Conservation (phyloP, 92 coral and sea anemone genomes). For the Porites divaricata region DNA sequence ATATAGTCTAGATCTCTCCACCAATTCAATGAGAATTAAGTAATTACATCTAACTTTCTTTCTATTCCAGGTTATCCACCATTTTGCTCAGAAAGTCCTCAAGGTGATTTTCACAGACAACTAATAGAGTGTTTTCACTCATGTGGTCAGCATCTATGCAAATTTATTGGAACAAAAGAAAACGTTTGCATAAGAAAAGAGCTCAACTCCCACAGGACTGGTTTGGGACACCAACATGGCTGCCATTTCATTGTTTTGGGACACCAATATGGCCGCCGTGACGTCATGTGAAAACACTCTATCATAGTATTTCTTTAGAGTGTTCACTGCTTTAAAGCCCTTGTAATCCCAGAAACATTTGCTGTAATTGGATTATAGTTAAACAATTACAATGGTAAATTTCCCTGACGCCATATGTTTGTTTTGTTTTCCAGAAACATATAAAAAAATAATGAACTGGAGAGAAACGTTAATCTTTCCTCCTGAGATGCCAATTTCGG, state of each 20-base stretch:
- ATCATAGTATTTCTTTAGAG: too few relatives aligned
- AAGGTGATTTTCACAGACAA: conserved; percentile 58
- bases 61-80: conserved; percentile 89
- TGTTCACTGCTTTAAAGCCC: too few relatives aligned
- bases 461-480: conserved; percentile 94
- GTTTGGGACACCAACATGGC: too few relatives aligned
- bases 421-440: conserved; percentile 75
- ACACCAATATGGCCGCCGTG: too few relatives aligned
- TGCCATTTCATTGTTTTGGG: too few relatives aligned
- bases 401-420: neutral
- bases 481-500: conserved; percentile 97
- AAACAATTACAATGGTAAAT: neutral
- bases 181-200: too few relatives aligned
- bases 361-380: neutral
- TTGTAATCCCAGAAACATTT: too few relatives aligned
- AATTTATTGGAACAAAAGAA: too few relatives aligned
- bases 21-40: neutral
- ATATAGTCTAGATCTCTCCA: neutral
- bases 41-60: neutral
- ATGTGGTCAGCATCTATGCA: too few relatives aligned
- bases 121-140: too few relatives aligned
- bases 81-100: conserved; percentile 98
- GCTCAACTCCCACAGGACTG: too few relatives aligned
- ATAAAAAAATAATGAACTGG: conserved; percentile 98
- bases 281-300: too few relatives aligned